These are phyloP conservation scores for Antheraea yamamai DNA, from an alignment of 2,888 invertebrate genomes.

Conservation along the genomic window DNA sequence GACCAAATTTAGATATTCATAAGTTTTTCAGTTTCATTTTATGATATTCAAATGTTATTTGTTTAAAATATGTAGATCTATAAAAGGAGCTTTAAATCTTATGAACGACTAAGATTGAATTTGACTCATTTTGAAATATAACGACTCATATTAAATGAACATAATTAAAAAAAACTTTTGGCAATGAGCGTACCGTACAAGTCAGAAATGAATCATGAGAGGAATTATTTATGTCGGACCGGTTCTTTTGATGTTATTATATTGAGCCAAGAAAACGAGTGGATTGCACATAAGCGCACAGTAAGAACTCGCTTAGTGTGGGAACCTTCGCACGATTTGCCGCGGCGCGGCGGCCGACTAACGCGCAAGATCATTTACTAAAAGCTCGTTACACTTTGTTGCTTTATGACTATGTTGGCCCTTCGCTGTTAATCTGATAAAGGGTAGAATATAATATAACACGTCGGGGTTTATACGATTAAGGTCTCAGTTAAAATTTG, in stretches of 20 bases:
- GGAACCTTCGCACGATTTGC: constrained; percentile 65
- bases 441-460: not conserved
- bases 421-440: not conserved
- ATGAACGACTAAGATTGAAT: too few species aligned
- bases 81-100: too few species aligned
- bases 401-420: not conserved
- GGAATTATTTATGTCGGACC: constrained; percentile 11
- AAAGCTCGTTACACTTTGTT: not conserved
- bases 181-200: not conserved
- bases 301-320: constrained; percentile 39
- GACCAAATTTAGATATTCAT: too few species aligned
- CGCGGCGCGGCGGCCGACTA: constrained; percentile 33
- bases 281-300: constrained; percentile 3
- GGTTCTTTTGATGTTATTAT: constrained; percentile 11
- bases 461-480: not conserved
- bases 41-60: too few species aligned
- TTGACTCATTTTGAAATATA: too few species aligned
- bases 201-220: constrained; percentile 7
- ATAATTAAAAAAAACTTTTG: not conserved
- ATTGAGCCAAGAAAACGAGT: not conserved
- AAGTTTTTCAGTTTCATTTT: too few species aligned
- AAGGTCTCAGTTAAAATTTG: not conserved
- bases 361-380: constrained; percentile 15
- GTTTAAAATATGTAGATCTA: too few species aligned
- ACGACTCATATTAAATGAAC: too few species aligned